Conservation (phyloP, 2,888 invertebrate genomes). For the Augochlorella aurata region DNA sequence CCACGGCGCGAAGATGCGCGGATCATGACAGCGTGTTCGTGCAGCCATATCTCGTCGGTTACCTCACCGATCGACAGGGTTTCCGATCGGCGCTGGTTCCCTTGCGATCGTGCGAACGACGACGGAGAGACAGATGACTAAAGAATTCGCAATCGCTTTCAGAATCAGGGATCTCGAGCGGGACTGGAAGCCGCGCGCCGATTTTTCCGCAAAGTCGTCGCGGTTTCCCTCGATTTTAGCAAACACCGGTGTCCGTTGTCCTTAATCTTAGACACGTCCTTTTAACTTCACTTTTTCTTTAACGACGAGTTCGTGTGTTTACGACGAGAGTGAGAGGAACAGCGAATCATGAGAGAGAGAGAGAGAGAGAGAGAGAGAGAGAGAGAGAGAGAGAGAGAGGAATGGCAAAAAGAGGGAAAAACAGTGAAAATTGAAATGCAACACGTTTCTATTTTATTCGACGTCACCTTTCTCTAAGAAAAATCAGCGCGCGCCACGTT, state of each 20-base stretch:
- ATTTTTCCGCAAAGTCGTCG: constrained; percentile 15
- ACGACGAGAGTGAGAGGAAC: background rate
- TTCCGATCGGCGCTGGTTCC: background rate
- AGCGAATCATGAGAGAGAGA: background rate
- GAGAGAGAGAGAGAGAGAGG: background rate
- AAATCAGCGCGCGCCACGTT: background rate
- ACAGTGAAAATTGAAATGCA: background rate
- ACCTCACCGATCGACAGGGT: constrained; percentile 9
- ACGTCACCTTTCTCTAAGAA: constrained; percentile 24
- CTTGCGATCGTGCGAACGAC: background rate
- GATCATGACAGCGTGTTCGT: constrained; percentile 24
- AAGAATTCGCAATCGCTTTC: background rate
- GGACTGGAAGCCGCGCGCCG: background rate
- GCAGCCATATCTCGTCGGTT: constrained; percentile 15
- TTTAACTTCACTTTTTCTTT: constrained; percentile 45
- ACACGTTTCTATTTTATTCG: constrained; percentile 20
- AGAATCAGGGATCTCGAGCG: constrained; percentile 27
- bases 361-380: background rate
- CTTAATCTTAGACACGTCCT: constrained; percentile 55
- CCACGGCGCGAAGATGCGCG: background rate
- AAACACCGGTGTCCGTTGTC: constrained; percentile 63
- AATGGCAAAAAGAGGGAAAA: background rate
- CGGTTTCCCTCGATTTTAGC: constrained; percentile 43
- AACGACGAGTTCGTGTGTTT: constrained; percentile 58
- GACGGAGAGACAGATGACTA: background rate